Conservation (phyloP, 2,797 vertebrate genomes). For the Carapus acus region DNA sequence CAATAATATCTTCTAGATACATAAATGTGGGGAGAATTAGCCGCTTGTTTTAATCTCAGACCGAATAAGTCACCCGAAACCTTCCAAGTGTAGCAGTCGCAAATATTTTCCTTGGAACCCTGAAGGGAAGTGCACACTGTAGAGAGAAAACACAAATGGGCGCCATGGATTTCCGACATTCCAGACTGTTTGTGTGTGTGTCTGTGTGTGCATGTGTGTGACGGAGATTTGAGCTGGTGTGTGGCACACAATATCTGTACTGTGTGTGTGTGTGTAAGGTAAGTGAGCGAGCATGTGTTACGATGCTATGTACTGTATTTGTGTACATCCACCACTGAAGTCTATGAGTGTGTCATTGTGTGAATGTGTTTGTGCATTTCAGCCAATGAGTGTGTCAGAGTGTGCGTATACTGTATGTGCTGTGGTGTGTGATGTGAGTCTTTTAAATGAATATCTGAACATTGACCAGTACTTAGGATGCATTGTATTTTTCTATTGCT, state of each 20-base stretch:
- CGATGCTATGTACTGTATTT: not conserved
- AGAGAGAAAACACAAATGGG: constrained; percentile 57
- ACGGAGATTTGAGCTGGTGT: not conserved
- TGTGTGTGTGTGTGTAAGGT: not conserved
- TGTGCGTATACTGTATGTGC: no score
- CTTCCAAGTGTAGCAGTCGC: constrained; percentile 51
- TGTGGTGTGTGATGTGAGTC: no score
- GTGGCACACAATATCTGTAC: not conserved
- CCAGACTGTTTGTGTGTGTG: constrained; percentile 43
- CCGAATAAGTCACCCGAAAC: constrained; percentile 47
- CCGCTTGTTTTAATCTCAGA: constrained; percentile 43
- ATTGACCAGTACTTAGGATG: no score
- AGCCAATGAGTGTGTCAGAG: no score
- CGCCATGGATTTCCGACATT: constrained; percentile 59
- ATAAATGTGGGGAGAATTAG: constrained; percentile 37
- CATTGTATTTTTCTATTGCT: no score
- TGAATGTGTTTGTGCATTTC: constrained; percentile 1
- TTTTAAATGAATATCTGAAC: no score
- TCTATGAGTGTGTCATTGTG: constrained; percentile 2
- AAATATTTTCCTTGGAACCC: constrained; percentile 69
- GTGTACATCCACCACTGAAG: not conserved
- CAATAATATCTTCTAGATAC: constrained; percentile 39
- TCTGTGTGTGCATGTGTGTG: constrained; percentile 19
- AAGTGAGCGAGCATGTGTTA: constrained; percentile 4
- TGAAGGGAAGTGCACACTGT: constrained; percentile 47